These are phyloP conservation scores for Musca vetustissima DNA, from an alignment of 1,140 invertebrate genomes.

Conservation along the genomic window DNA sequence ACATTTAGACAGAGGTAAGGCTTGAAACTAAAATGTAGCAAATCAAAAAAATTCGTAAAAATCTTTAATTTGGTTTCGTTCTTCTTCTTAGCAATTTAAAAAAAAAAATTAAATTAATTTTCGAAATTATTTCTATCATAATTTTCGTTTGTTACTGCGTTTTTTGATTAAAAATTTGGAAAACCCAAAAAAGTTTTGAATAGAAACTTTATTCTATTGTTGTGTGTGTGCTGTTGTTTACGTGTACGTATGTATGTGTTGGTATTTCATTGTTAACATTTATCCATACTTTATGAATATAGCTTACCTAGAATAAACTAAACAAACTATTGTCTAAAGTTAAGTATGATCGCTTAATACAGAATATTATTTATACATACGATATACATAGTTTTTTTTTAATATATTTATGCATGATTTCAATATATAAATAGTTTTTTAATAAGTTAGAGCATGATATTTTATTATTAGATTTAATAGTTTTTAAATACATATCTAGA, in stretches of 20 bases:
- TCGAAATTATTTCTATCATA: background rate
- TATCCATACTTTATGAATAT: background rate
- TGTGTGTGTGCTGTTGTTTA: background rate
- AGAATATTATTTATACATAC: constrained; percentile 1
- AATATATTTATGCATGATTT: constrained; percentile 3
- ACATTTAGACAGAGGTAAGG: constrained; percentile 19
- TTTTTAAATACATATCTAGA: no score
- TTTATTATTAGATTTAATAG: no score
- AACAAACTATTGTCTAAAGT: background rate
- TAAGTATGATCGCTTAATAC: constrained; percentile 2
- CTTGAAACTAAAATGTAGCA: constrained; percentile 22
- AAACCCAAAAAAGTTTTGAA: constrained; percentile 1
- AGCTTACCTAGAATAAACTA: background rate
- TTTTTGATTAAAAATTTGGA: constrained; percentile 3
- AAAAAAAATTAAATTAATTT: background rate
- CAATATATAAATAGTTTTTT: background rate
- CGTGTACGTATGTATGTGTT: background rate
- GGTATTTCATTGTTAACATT: background rate
- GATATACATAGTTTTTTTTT: background rate
- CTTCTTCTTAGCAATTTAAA: background rate
- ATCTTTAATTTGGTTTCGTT: background rate
- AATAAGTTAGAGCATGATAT: no score
- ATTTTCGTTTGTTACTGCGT: background rate
- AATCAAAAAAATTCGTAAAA: constrained; percentile 4
- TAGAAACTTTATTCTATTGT: constrained; percentile 12